A percentile compares a stretch with the other conserved stretches of the same genome.
phyloP scores from a whole-genome alignment of 2,888 invertebrate species.

The Cephus pygmeus region DNA sequence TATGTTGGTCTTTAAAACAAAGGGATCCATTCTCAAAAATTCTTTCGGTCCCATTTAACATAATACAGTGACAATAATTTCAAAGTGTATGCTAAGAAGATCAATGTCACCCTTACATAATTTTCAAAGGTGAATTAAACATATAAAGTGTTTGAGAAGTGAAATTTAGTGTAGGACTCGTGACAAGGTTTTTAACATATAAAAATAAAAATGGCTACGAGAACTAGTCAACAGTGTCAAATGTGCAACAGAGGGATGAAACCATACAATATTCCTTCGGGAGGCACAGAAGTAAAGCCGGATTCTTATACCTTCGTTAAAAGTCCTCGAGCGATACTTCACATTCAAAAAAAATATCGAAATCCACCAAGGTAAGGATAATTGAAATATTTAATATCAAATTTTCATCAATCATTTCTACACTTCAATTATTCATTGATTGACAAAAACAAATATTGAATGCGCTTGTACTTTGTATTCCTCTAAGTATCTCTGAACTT shows the following conservation, averaged over 20 bases:
- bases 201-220: constrained; percentile 45
- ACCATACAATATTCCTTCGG: constrained; percentile 46
- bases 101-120: background rate
- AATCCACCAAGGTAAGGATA: constrained; percentile 41
- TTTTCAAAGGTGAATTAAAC: background rate
- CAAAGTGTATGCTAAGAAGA: background rate
- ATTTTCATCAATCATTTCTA: background rate
- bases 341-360: constrained; percentile 54
- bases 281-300: constrained; percentile 31
- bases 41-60: background rate
- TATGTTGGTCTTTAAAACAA: constrained; percentile 39
- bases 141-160: background rate
- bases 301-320: constrained; percentile 55
- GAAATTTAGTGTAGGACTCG: background rate
- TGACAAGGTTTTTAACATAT: background rate
- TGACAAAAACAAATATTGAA: background rate
- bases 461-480: background rate
- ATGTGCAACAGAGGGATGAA: constrained; percentile 56
- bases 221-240: constrained; percentile 50
- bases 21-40: background rate
- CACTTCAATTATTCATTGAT: background rate
- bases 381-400: background rate
- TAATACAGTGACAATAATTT: background rate
- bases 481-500: too few relatives aligned
- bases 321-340: constrained; percentile 55